Base-by-base conservation (phyloP, 2,797 vertebrate genomes). In the Esox lucius region DNA sequence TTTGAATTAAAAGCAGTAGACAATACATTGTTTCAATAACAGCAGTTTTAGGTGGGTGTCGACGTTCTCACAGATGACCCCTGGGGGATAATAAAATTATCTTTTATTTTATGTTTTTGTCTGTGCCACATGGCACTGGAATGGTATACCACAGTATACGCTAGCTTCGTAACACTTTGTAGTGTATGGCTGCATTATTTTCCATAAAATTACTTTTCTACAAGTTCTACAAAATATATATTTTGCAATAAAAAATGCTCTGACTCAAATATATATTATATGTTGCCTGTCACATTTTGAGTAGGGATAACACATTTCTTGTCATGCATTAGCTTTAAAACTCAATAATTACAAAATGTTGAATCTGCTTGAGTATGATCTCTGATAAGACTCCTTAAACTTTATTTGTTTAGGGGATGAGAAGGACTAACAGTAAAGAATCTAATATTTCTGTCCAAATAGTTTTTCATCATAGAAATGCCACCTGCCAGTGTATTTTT, bases 401-500 rank as follows among this genome's bases (percentile, higher is more conserved):
- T 19, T 46, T 33, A 17, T n/a, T 49, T 8, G 68, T 53, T 51
- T 19, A 39, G 13, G 56, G 53, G 1, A 24, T 11, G 9, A 35
- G 39, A 16, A 15, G n/a, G n/a, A 65, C 42, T 53, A 16, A 26
- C 56, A 33, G 28, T 28, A 64, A 76, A 46, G 11, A 26, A 77
- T 31, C 76, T 79, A 82, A 82, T 35, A 49, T 59, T 42, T 67
- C 73, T 33, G 19, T 74, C 48, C 46, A 59, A 33, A 35, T 15
- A 13, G 12, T 68, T 16, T 12, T 72, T 75, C 68, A 70, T 81
- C 74, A 73, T 24, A 19, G 74, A 26, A n/a, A 61, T 56, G 77
- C 19, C 0, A 33, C 69, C 46, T 68, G 61, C 78, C 81, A 78
- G 79, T 70, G 7, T 75, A 48, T 71, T 76, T 77, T 49, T 75